Base-by-base conservation (phyloP, 2,888 invertebrate genomes). In the Hirtodrosophila alboralis region DNA sequence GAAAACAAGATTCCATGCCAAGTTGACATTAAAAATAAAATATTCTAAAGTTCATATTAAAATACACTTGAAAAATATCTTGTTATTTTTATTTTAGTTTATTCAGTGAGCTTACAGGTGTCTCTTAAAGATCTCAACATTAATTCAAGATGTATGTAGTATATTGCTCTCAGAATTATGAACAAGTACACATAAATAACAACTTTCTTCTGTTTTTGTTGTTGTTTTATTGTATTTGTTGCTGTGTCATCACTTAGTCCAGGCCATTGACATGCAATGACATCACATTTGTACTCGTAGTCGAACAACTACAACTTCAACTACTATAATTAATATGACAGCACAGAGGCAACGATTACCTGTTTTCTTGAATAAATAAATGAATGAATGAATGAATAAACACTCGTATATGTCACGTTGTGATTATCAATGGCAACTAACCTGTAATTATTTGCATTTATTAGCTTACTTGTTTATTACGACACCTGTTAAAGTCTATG, bases 241-340 rank as follows among this genome's bases (percentile, higher is more conserved):
- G 60, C 62, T 72, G 47, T 58, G 61, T 67, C 64, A 69, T 58
- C 52, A 57, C 43, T 30, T 31, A 43, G 54, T 26, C 54, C 53
- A 65, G 70, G 70, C 61, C 71, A 71, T 71, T 71, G 71, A 71
- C 71, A 62, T 71, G 62, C 53, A 59, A 71, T 71, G 71, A 71
- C 71, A 71, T 66, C 71, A 65, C 66, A 70, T 38, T 61, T 61
- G 47, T 59, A 48, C 51, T 37, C 30, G 13, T n/a, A 47, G 21
- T 28, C 52, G 7, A 12, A 37, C 36, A 58, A 44, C 57, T 65
- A 61, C 34, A 69, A 69, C n/a, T n/a, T n/a, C n/a, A n/a, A n/a
- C n/a, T n/a, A 69, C 56, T 69, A 60, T 60, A 72, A 72, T 72
- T 72, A 72, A 67, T 63, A 54, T 74, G 73, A 69, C 61, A 58